Evolutionary conservation across 2,797 vertebrate species (phyloP).

Genomic region (Chiloscyllium punctatum): DNA sequence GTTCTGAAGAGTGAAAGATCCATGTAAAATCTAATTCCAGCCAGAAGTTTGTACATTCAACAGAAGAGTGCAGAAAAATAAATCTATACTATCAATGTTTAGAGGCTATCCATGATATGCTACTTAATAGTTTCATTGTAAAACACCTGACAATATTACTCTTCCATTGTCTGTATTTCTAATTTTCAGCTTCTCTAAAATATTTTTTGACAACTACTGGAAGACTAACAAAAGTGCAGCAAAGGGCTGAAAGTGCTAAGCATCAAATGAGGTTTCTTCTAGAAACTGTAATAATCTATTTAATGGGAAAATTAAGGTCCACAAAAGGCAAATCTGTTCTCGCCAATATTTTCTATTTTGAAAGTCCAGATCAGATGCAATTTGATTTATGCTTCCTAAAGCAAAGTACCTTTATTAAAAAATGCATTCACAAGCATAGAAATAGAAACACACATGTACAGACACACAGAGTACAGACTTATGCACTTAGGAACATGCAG

Average conservation of each 20-base stretch:
- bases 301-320: not conserved
- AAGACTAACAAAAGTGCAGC: not conserved
- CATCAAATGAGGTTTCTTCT: not conserved
- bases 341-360: not conserved
- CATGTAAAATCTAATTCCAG: not conserved
- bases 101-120: not conserved
- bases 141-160: not conserved
- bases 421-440: not conserved
- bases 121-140: not conserved
- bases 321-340: not conserved
- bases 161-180: not conserved
- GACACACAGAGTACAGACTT: not conserved
- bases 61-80: not conserved
- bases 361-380: not conserved
- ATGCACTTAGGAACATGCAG: not conserved
- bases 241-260: not conserved
- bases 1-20: not conserved
- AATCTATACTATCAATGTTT: not conserved
- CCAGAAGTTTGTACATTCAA: not conserved
- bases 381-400: not conserved
- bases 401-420: not conserved
- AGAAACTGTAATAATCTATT: not conserved
- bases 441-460: not conserved
- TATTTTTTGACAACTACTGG: not conserved
- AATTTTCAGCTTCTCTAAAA: not conserved